Base-by-base conservation (phyloP, 2,113 vertebrate species). In the Spheniscus mendiculus region DNA sequence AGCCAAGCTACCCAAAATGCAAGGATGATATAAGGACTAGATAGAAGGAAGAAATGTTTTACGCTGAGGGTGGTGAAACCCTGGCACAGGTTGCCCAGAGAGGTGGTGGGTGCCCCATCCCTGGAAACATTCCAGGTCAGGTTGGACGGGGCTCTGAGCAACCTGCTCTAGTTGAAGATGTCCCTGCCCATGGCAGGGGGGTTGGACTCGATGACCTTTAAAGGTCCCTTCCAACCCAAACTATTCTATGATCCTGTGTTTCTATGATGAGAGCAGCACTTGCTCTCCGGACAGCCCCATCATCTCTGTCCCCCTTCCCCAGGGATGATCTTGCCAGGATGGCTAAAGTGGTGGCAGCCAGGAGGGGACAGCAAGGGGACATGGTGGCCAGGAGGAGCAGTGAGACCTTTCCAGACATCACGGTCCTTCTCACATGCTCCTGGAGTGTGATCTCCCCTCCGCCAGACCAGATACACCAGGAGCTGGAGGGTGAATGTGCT, bases 271-370 rank as follows among this genome's bases (percentile, higher is more conserved):
- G 45, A 66, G 20, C 52, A 34, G 62, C n/a, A 34, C 0, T 1
- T 27, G 12, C 15, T 66, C n/a, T 50, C 3, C 0, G 23, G n/a
- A 13, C n/a, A 15, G 3, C 12, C 16, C 1, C 2, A 0, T 40
- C 5, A 0, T 85, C n/a, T 73, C 18, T 45, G 2, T 80, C 18
- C 21, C 15, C 14, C 23, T 45, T 87, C 65, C 14, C 50, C 15
- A 19, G 59, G 11, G 5, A 7, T 36, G 26, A 13, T 52, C 36
- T 42, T 89, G 27, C 30, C 49, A 49, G 56, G n/a, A 26, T 80
- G 45, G 47, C n/a, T 44, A 0, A 85, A 83, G 20, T 69, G 19
- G 25, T 76, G 49, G 23, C 36, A 89, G 15, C 10, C 12, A 19
- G 59, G 30, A 84, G 23, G 45, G 55, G 27, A 47, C 44, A 73